A percentile compares a stretch with the other conserved stretches of the same genome.
These are phyloP conservation scores for Urophycis tenuis DNA, from an alignment of 2,797 vertebrate species.

Conservation along the genomic window DNA sequence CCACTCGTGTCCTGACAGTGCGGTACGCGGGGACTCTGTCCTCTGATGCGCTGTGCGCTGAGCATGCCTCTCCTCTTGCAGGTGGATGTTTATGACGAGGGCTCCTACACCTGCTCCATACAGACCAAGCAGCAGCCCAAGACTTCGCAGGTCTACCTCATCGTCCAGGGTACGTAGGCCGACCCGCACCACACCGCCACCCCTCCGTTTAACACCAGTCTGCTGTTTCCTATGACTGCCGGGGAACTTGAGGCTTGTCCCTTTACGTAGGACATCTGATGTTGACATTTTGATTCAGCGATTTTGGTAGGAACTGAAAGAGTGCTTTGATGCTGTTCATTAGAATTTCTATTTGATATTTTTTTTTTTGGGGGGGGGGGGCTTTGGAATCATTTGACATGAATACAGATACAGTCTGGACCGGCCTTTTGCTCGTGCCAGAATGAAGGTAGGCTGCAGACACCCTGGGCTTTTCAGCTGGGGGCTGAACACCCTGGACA, in stretches of 20 bases:
- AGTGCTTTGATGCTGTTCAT: background rate
- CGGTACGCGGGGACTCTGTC: background rate
- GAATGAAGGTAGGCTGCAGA: background rate
- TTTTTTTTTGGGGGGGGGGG: too few relatives aligned
- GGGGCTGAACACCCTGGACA: background rate
- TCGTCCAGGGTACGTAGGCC: slow-evolving; percentile 87
- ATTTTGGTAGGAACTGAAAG: background rate
- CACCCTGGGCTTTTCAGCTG: background rate
- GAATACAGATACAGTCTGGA: background rate
- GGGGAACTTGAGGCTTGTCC: too few relatives aligned
- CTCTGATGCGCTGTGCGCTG: background rate
- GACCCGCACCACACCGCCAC: too few relatives aligned
- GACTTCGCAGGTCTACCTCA: slow-evolving; percentile 96
- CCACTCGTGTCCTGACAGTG: background rate
- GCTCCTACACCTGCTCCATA: slow-evolving; percentile 95
- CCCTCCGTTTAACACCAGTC: too few relatives aligned
- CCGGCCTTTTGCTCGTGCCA: background rate
- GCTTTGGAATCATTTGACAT: too few relatives aligned
- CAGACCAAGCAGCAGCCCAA: slow-evolving; percentile 94
- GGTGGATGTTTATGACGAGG: slow-evolving; percentile 94
- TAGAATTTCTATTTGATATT: background rate
- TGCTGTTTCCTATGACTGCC: too few relatives aligned
- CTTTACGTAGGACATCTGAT: background rate
- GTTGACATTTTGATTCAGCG: background rate
- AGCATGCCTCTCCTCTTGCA: slow-evolving; percentile 20